Conservation (phyloP, 2,113 vertebrate genomes). For the Aptenodytes forsteri region DNA sequence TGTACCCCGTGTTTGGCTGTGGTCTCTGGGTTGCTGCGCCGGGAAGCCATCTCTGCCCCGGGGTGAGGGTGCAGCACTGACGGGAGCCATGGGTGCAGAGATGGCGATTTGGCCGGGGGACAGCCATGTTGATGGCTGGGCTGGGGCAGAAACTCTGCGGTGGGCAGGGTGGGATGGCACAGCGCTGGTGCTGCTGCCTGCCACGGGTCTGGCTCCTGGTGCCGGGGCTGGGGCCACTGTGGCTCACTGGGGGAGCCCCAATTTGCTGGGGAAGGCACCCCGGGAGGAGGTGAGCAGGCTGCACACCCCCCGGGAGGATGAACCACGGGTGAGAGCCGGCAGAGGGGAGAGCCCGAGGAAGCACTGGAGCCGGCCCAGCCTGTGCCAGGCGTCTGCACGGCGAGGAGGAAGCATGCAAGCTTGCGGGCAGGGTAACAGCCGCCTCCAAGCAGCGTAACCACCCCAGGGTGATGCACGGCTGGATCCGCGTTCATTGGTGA, state of each 20-base stretch:
- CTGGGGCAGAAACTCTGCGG: neutral
- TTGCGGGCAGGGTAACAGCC: neutral
- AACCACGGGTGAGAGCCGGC: neutral
- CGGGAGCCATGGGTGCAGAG: neutral
- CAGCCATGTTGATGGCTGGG: fast-evolving
- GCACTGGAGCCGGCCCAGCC: neutral
- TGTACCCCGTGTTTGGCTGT: fast-evolving
- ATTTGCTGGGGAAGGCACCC: neutral
- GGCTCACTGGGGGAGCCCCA: neutral
- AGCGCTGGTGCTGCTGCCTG: fast-evolving
- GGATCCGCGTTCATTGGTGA: neutral
- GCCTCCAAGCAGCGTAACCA: neutral
- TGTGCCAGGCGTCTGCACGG: fast-evolving
- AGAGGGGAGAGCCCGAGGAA: neutral
- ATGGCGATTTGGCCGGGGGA: fast-evolving
- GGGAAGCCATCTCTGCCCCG: fast-evolving
- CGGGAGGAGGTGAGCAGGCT: neutral
- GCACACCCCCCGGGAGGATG: neutral
- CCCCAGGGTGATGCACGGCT: fast-evolving
- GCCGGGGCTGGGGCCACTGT: neutral
- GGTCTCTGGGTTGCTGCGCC: fast-evolving
- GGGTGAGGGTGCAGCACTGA: neutral
- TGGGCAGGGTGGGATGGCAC: neutral
- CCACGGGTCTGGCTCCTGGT: neutral
- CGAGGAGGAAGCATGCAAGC: neutral